These are phyloP conservation scores for Rotaria socialis DNA, from an alignment of 2,888 invertebrate genomes.

Conservation along the genomic window DNA sequence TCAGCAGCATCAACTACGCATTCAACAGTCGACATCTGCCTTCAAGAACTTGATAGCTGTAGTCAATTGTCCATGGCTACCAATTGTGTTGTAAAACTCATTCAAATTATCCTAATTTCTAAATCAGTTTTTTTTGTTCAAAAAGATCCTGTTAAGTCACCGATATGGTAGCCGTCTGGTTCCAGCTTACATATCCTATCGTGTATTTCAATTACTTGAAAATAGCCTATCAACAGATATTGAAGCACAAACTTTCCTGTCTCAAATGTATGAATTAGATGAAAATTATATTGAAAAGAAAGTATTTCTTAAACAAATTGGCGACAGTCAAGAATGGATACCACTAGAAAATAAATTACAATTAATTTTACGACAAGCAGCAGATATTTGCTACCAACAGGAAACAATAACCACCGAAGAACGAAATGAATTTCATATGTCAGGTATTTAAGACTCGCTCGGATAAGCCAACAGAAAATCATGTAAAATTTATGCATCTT, in stretches of 20 bases:
- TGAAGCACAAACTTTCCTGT: neutral
- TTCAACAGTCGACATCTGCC: neutral
- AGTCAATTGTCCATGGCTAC: neutral
- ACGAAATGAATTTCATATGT: slow-evolving; percentile 15
- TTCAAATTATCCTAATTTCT: too few relatives aligned
- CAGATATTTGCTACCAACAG: slow-evolving; percentile 44
- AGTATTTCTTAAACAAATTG: neutral
- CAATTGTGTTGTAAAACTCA: neutral
- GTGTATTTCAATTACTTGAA: neutral
- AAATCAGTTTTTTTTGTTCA: too few relatives aligned
- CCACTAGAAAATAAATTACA: neutral
- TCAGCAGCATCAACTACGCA: neutral
- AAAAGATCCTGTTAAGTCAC: neutral
- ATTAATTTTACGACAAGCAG: slow-evolving; percentile 49
- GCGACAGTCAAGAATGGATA: neutral
- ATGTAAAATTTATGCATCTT: too few relatives aligned
- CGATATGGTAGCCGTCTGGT: neutral
- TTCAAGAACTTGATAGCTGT: neutral
- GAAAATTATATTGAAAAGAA: neutral
- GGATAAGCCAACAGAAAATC: too few relatives aligned
- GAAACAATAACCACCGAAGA: neutral
- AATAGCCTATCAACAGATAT: neutral
- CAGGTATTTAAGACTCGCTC: neutral
- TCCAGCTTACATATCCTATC: neutral
- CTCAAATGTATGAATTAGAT: neutral